Percentiles rank a stretch among this genome's conserved stretches.
Conservation (phyloP, 2,888 invertebrate species). For the Nephrotoma appendiculata region DNA sequence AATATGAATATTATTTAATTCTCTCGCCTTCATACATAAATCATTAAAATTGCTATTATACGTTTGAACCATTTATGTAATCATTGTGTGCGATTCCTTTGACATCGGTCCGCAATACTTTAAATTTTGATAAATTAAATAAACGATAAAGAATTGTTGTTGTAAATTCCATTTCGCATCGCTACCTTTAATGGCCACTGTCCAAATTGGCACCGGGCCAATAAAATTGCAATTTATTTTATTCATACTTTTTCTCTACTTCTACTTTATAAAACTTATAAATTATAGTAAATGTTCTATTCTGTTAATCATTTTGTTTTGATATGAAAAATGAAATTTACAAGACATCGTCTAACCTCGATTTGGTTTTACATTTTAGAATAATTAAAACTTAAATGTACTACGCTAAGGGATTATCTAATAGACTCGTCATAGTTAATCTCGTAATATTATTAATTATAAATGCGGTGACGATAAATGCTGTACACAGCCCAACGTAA, state of each 20-base stretch:
- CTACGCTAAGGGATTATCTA: not conserved
- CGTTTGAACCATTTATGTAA: not conserved
- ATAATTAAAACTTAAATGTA: not conserved
- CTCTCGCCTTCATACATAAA: not conserved
- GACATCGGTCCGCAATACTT: not conserved
- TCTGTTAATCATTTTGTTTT: not conserved
- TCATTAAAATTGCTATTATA: not conserved
- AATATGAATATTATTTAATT: not conserved
- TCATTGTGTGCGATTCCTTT: not conserved
- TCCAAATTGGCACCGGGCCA: not conserved
- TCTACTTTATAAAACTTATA: not conserved
- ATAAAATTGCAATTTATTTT: not conserved
- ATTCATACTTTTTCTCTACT: not conserved
- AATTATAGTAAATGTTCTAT: not conserved
- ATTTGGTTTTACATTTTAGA: not conserved
- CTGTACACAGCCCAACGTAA: not conserved
- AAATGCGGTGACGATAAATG: not conserved
- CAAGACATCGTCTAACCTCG: not conserved
- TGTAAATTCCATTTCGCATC: conserved; percentile 1
- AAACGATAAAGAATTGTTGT: not conserved
- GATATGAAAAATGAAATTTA: not conserved
- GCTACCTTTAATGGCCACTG: conserved; percentile 3
- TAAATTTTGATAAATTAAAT: not conserved
- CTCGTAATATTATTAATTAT: not conserved
- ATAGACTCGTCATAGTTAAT: not conserved